Evolutionary conservation across 2,888 invertebrate species (phyloP).

Genomic region (Luperina testacea): DNA sequence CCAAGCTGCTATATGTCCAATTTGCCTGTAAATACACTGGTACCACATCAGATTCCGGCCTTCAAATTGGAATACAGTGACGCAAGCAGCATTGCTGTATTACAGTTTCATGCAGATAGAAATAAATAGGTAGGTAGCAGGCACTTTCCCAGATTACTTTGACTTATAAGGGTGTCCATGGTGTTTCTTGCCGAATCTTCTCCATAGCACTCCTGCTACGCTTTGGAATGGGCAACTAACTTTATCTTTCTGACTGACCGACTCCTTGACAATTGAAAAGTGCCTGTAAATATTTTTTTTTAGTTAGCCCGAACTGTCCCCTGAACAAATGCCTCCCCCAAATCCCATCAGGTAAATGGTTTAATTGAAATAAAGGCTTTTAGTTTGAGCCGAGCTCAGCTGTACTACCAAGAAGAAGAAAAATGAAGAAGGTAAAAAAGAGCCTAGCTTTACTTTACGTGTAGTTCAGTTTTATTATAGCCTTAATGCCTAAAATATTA

Average conservation of each 20-base stretch:
- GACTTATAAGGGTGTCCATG: background rate
- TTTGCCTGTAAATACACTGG: background rate
- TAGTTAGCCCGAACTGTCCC: background rate
- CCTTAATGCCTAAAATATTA: background rate
- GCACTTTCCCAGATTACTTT: background rate
- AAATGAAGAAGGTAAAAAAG: background rate
- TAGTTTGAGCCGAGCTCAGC: background rate
- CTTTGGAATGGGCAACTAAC: background rate
- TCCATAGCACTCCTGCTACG: background rate
- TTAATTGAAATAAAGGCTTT: no score
- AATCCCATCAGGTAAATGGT: background rate
- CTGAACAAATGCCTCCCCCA: background rate
- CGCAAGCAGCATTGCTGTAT: no score
- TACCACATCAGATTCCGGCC: no score
- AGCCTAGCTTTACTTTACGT: background rate
- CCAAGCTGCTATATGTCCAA: background rate
- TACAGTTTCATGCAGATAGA: no score
- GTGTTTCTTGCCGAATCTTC: background rate
- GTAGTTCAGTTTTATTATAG: background rate
- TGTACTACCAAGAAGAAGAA: no score
- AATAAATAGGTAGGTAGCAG: background rate
- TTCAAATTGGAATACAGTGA: no score
- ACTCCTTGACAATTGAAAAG: no score
- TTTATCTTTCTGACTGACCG: background rate
- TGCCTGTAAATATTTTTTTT: background rate